These are phyloP conservation scores for Andrena hattorfiana DNA, from an alignment of 2,888 invertebrate species.

Conservation along the genomic window DNA sequence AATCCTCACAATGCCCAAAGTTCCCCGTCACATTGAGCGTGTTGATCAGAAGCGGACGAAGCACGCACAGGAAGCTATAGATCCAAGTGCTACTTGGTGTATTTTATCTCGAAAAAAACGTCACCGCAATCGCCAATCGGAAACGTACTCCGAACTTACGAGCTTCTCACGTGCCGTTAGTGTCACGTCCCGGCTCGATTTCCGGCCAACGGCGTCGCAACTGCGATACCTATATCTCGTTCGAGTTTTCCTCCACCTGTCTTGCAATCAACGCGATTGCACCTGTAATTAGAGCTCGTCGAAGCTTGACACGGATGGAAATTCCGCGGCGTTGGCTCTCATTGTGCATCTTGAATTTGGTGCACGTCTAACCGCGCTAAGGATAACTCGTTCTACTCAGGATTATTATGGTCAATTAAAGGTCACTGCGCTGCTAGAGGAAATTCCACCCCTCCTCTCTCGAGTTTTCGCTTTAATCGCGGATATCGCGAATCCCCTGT, in stretches of 20 bases:
- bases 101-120: constrained; percentile 29
- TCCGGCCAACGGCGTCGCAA: constrained; percentile 25
- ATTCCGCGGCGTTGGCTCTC: constrained; percentile 35
- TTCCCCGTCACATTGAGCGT: not conserved
- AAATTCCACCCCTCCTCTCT: not conserved
- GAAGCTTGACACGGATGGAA: constrained; percentile 50
- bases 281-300: constrained; percentile 61
- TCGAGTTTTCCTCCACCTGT: constrained; percentile 8
- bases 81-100: constrained; percentile 10
- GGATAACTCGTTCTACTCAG: not conserved
- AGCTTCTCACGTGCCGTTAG: constrained; percentile 45
- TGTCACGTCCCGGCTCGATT: constrained; percentile 42
- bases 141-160: constrained; percentile 21
- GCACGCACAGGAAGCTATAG: constrained; percentile 1
- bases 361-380: constrained; percentile 24
- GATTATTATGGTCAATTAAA: constrained; percentile 20
- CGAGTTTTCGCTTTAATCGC: not conserved
- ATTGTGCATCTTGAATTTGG: constrained; percentile 2
- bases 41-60: constrained; percentile 1
- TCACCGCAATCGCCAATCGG: constrained; percentile 40
- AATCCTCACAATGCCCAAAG: not conserved
- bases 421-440: not conserved
- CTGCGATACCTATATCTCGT: not conserved
- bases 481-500: not conserved
- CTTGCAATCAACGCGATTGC: constrained; percentile 48